phyloP scores from a whole-genome alignment of 2,888 invertebrate species.

The Heteropelma amictum region DNA sequence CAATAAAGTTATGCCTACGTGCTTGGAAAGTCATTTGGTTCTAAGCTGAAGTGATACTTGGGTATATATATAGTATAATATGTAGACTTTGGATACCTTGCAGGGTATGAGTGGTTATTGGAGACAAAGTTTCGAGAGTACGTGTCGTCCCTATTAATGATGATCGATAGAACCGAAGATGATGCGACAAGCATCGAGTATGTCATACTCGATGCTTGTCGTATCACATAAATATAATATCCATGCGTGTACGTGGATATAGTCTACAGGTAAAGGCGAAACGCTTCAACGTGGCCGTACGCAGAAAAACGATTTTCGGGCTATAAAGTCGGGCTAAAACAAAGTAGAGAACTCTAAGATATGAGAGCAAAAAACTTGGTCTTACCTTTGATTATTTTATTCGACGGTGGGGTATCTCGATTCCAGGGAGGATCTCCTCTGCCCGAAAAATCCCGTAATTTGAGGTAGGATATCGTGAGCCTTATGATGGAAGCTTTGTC shows the following conservation, averaged over 20 bases:
- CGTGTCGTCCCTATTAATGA: constrained; percentile 49
- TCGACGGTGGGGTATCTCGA: constrained; percentile 87
- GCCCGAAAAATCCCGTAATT: constrained; percentile 95
- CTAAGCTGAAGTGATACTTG: constrained; percentile 32
- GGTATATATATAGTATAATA: background rate
- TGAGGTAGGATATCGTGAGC: constrained; percentile 96
- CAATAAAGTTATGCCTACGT: constrained; percentile 57
- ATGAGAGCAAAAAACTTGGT: too few species aligned
- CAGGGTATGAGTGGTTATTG: constrained; percentile 37
- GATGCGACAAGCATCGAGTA: too few species aligned
- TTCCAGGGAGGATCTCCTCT: constrained; percentile 98
- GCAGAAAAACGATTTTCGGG: too few species aligned
- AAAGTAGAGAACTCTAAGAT: background rate
- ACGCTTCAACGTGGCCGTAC: too few species aligned
- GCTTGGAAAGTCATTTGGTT: constrained; percentile 51
- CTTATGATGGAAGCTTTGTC: constrained; percentile 98
- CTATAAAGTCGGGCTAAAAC: too few species aligned
- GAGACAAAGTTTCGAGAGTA: constrained; percentile 51
- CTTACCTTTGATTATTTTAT: constrained; percentile 91
- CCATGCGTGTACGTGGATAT: background rate
- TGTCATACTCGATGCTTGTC: constrained; percentile 1
- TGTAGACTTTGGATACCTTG: constrained; percentile 28
- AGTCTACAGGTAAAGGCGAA: background rate
- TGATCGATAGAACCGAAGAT: constrained; percentile 38
- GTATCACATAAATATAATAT: constrained; percentile 2